Evolutionary conservation across 2,113 vertebrate species (phyloP).

Genomic region (Siniperca chuatsi): DNA sequence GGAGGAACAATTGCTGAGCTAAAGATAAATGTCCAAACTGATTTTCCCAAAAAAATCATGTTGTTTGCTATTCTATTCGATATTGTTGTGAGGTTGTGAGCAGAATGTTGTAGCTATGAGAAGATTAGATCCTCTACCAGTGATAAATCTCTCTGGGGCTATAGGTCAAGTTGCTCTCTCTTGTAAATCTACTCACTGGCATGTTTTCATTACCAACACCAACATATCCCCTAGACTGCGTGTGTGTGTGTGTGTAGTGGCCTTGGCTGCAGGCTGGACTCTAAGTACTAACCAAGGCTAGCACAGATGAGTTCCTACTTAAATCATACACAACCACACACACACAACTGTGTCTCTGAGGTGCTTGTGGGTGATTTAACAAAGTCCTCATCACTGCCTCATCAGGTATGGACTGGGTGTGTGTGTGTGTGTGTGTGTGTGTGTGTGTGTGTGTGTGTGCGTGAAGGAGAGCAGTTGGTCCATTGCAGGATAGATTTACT

Average conservation of each 20-base stretch:
- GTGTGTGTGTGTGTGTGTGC: conserved; percentile 36
- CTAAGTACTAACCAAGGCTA: conserved; percentile 70
- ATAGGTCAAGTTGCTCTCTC: conserved; percentile 79
- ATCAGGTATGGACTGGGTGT: conserved; percentile 70
- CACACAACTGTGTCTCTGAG: conserved; percentile 39
- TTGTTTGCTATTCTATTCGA: conserved; percentile 11
- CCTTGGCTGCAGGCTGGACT: conserved; percentile 70
- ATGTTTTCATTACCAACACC: conserved; percentile 81
- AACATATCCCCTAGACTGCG: conserved; percentile 60
- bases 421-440: conserved; percentile 42
- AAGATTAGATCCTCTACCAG: conserved; percentile 71
- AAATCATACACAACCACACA: conserved; percentile 70
- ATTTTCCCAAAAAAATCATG: conserved; percentile 9
- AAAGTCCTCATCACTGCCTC: conserved; percentile 78
- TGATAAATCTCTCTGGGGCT: conserved; percentile 67
- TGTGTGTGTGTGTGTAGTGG: conserved; percentile 40
- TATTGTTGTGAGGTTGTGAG: conserved; percentile 22
- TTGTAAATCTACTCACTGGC: conserved; percentile 82
- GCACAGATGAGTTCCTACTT: conserved; percentile 59
- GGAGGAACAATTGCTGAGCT: conserved; percentile 6
- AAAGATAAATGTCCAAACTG: conserved; percentile 21
- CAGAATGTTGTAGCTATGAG: conserved; percentile 47
- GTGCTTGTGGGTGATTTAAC: conserved; percentile 81
- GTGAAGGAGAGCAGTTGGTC: conserved; percentile 53
- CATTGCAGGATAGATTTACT: conserved; percentile 73